A percentile compares a stretch with the other conserved stretches of the same genome.
phyloP scores from a whole-genome alignment of 2,113 vertebrate genomes.

The Phocoena sinus region DNA sequence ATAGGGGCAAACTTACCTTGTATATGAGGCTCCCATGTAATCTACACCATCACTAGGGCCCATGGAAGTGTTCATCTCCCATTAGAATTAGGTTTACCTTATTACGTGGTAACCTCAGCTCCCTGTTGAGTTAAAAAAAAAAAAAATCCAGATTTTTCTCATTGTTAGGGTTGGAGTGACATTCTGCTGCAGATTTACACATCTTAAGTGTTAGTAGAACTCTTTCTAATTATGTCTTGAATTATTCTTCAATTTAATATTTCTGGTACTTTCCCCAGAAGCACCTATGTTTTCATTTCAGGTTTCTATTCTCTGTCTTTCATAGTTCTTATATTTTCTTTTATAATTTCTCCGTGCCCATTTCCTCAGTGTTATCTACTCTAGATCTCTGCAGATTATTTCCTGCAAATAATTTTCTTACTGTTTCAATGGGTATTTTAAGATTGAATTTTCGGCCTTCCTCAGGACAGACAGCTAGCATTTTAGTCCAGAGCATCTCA shows the following conservation, averaged over 20 bases:
- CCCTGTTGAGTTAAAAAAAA: neutral
- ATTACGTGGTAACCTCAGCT: neutral
- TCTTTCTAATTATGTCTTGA: neutral
- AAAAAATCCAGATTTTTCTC: neutral
- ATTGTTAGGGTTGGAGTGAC: neutral
- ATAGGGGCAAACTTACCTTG: neutral
- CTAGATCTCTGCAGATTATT: neutral
- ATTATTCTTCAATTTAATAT: neutral
- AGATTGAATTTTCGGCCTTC: neutral
- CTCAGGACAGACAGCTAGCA: neutral
- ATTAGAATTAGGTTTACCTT: neutral
- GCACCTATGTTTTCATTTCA: neutral
- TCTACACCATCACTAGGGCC: neutral
- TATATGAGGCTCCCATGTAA: neutral
- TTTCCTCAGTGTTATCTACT: neutral
- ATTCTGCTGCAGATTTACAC: neutral
- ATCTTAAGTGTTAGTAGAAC: neutral
- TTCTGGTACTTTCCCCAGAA: neutral
- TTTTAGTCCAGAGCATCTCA: neutral
- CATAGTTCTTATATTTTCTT: neutral
- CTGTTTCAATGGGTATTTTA: neutral
- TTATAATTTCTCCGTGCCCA: neutral
- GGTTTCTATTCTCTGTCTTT: neutral
- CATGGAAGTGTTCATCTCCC: fast-evolving
- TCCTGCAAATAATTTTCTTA: neutral